Evolutionary conservation across 1,140 invertebrate genomes (phyloP).

Genomic region (Sycophila sp.): DNA sequence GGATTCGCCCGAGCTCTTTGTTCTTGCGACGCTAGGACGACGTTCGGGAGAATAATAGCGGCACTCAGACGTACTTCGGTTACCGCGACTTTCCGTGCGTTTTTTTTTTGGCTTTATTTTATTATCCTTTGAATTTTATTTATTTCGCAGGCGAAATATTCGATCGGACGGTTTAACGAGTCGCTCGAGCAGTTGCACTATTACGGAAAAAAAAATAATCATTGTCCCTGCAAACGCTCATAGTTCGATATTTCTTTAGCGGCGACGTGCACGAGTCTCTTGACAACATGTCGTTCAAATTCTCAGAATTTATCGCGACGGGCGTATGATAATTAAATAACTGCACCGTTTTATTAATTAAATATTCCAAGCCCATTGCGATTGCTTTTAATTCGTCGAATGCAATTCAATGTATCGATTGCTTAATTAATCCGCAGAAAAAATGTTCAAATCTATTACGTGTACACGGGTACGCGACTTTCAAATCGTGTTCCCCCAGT

Average conservation of each 20-base stretch:
- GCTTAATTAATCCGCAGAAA: too few species aligned
- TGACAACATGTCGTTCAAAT: too few species aligned
- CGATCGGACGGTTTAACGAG: conserved; percentile 18
- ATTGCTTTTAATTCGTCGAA: too few species aligned
- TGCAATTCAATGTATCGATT: too few species aligned
- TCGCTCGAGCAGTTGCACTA: conserved; percentile 4
- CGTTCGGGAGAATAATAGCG: background rate
- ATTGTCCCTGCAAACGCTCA: background rate
- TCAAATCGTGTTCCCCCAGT: too few species aligned
- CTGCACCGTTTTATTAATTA: too few species aligned
- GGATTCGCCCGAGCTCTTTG: too few species aligned
- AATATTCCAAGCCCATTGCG: too few species aligned
- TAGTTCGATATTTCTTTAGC: background rate
- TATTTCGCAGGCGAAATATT: background rate
- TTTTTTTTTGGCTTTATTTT: conserved; percentile 8
- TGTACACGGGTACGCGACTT: background rate
- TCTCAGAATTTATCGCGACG: too few species aligned
- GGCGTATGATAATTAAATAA: too few species aligned
- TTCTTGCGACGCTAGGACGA: too few species aligned
- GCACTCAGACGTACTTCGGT: background rate
- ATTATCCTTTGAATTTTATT: conserved; percentile 23
- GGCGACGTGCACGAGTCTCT: too few species aligned
- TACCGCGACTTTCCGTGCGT: background rate
- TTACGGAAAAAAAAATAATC: conserved; percentile 15
- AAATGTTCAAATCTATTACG: background rate